Evolutionary conservation across 2,797 vertebrate genomes (phyloP).

Genomic region (Salarias fasciatus): DNA sequence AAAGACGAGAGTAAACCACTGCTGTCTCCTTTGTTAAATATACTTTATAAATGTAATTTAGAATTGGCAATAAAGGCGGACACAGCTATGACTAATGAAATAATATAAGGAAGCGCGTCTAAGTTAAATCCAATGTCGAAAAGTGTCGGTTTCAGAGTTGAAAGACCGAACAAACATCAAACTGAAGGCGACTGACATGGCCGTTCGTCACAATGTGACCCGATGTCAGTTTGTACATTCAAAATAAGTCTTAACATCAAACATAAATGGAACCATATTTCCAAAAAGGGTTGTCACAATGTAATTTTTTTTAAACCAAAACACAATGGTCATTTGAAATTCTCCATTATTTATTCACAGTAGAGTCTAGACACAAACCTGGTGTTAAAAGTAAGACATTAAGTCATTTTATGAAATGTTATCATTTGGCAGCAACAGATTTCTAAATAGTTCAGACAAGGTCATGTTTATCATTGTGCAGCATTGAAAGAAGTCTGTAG

Average conservation of each 20-base stretch:
- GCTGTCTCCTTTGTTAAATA: not conserved
- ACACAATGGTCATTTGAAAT: too few relatives aligned
- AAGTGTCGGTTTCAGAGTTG: conserved; percentile 28
- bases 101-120: not conserved
- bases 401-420: too few relatives aligned
- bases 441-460: too few relatives aligned
- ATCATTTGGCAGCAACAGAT: too few relatives aligned
- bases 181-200: conserved; percentile 23
- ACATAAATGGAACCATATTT: too few relatives aligned
- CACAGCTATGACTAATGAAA: conserved; percentile 18
- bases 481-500: too few relatives aligned
- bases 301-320: too few relatives aligned
- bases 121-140: conserved; percentile 28
- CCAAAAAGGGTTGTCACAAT: too few relatives aligned
- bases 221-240: conserved; percentile 27
- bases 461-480: too few relatives aligned
- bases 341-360: too few relatives aligned
- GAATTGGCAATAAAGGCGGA: conserved; percentile 18
- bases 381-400: too few relatives aligned
- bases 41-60: conserved; percentile 3
- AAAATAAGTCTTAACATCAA: conserved; percentile 8
- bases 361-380: too few relatives aligned
- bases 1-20: conserved; percentile 21
- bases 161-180: conserved; percentile 30
- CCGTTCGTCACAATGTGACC: conserved; percentile 24